These are phyloP conservation scores for Cantharis rustica DNA, from an alignment of 2,888 invertebrate genomes.

Conservation along the genomic window DNA sequence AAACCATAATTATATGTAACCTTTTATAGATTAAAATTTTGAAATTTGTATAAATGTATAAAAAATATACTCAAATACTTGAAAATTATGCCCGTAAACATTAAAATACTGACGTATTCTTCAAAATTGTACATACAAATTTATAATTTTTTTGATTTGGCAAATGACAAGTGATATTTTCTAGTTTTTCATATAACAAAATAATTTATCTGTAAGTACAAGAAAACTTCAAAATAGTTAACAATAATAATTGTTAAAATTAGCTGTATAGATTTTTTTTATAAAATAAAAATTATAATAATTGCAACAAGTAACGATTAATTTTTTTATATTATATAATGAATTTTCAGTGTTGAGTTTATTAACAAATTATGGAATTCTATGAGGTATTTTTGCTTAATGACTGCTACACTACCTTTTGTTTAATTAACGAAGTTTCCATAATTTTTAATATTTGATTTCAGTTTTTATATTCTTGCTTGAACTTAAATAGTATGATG, in stretches of 20 bases:
- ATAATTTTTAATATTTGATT: background rate
- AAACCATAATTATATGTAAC: background rate
- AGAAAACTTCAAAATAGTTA: background rate
- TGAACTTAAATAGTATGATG: background rate
- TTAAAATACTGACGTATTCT: background rate
- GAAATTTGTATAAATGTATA: slow-evolving; percentile 16
- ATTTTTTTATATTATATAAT: background rate
- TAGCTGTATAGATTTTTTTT: background rate
- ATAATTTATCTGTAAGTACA: background rate
- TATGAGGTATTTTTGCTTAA: background rate
- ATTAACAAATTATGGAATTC: background rate
- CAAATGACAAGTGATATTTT: slow-evolving; percentile 2
- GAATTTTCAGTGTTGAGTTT: background rate
- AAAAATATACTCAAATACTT: slow-evolving; percentile 14
- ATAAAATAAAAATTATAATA: background rate
- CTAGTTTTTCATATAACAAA: background rate
- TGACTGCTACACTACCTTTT: background rate
- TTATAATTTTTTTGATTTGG: background rate
- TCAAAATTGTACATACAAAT: background rate
- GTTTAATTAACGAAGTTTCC: background rate
- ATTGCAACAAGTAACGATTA: background rate
- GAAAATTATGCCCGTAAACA: background rate
- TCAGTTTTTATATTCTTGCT: background rate
- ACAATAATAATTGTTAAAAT: background rate
- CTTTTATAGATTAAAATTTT: background rate